Conservation (phyloP, 2,888 invertebrate genomes). For the Drosophila anceps region DNA sequence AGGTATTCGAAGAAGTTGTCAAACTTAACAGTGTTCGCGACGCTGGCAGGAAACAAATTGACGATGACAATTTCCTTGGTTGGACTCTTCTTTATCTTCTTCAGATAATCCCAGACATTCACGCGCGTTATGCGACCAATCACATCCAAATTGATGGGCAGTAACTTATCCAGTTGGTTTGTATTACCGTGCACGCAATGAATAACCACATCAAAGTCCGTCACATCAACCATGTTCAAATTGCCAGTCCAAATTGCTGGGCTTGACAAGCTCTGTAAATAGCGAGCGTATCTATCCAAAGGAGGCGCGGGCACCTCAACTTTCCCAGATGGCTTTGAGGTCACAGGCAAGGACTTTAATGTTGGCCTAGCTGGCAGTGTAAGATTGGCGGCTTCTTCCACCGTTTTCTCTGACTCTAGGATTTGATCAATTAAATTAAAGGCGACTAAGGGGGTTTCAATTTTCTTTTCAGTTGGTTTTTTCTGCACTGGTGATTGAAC, state of each 20-base stretch:
- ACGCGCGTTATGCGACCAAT: constrained; percentile 96
- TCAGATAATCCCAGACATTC: constrained; percentile 97
- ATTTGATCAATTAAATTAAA: constrained; percentile 85
- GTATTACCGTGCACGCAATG: constrained; percentile 87
- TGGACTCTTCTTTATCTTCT: constrained; percentile 94
- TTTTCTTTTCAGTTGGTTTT: constrained; percentile 56
- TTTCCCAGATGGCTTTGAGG: constrained; percentile 9
- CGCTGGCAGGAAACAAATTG: constrained; percentile 91
- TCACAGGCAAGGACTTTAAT: constrained; percentile 22
- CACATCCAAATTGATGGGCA: constrained; percentile 92
- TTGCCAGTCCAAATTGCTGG: constrained; percentile 88
- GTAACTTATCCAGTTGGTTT: constrained; percentile 66
- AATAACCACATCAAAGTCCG: constrained; percentile 93
- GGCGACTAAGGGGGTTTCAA: constrained; percentile 30
- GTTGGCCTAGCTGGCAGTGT: constrained; percentile 49
- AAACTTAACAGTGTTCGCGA: constrained; percentile 89
- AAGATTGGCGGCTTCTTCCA: constrained; percentile 84
- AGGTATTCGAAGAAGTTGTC: constrained; percentile 95
- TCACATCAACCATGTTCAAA: constrained; percentile 96
- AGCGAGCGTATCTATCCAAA: constrained; percentile 68
- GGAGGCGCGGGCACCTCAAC: constrained; percentile 9
- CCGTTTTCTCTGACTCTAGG: constrained; percentile 84
- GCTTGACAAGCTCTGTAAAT: constrained; percentile 56
- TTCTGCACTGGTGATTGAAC: constrained; percentile 37
- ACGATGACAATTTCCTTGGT: constrained; percentile 95